Evolutionary conservation across 2,888 invertebrate species (phyloP), one percentile per base, ranked within the genome.

Genomic region (Dynastes hyllus): DNA sequence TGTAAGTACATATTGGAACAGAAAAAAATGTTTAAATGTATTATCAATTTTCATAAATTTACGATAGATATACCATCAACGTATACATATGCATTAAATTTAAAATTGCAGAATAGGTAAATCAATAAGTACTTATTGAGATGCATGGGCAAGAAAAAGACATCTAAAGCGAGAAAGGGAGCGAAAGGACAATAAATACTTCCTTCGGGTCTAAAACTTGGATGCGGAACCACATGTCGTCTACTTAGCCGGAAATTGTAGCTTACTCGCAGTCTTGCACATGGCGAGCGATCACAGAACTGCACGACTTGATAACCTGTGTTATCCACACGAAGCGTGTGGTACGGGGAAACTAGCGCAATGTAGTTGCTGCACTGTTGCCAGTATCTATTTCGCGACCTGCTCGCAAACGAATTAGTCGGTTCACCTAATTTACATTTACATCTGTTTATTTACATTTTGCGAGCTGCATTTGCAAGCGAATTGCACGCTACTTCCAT

Each of bases 401-500:
- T 55, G 55, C 55, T 71, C 71, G 22, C 63, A 65, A 63, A 63
- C 78, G 66, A 73, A 78, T 73, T 78, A 66, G 45, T 51, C 45
- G 55, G 51, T 65, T 78, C 73, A 29, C 40, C 73, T 78, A 78
- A 78, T 78, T 78, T 78, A 71, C 71, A 73, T 78, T 78, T 78
- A 78, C 73, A 73, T 71, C 51, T 61, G 73, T 61, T 75, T 61
- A 75, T 75, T 75, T 75, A 75, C 61, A 61, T 75, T 75, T 16
- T 61, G 61, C 73, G 13, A 61, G 61, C 22, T 61, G 73, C 61
- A 75, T 75, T 75, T 75, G 73, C 61, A 61, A 71, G 29, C 37
- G 55, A 71, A 71, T 70, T 71, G 55, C 71, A 71, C 37, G 55
- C 55, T 71, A 53, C 37, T 71, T n/a, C 13, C 40, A 6, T 71